These are phyloP conservation scores for Esox lucius DNA, from an alignment of 2,797 vertebrate species.

Conservation along the genomic window DNA sequence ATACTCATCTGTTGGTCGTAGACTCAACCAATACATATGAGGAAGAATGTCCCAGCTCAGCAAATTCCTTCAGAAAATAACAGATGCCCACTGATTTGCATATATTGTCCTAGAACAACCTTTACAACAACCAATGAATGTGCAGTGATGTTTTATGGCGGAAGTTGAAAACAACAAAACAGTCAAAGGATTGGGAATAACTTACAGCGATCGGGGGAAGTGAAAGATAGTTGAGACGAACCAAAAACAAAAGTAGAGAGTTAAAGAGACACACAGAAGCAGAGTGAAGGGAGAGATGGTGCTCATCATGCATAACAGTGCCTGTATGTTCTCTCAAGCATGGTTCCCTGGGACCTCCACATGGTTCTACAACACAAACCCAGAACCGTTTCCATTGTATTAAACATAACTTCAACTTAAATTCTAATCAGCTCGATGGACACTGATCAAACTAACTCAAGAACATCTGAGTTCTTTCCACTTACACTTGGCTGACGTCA, in stretches of 20 bases:
- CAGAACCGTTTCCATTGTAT: too few species aligned
- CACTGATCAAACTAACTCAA: too few species aligned
- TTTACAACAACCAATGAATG: constrained; percentile 8
- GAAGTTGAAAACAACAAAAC: constrained; percentile 24
- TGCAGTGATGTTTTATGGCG: constrained; percentile 29
- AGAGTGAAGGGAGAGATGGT: constrained; percentile 50
- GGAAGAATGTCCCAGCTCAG: too few species aligned
- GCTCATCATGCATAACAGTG: constrained; percentile 34
- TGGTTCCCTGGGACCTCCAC: too few species aligned
- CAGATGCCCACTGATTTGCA: too few species aligned
- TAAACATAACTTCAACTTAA: too few species aligned
- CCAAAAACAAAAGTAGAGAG: constrained; percentile 28
- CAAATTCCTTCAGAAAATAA: background rate
- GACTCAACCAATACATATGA: background rate
- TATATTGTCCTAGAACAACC: too few species aligned
- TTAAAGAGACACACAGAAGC: constrained; percentile 32
- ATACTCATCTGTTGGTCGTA: background rate
- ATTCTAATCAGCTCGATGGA: background rate
- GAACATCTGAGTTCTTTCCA: too few species aligned
- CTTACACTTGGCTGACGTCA: background rate
- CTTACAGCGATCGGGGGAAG: constrained; percentile 39
- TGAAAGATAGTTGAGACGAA: constrained; percentile 5
- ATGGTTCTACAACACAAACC: too few species aligned
- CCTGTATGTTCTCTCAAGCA: constrained; percentile 11
- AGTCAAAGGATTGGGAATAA: constrained; percentile 31